phyloP scores from a whole-genome alignment of 2,888 invertebrate genomes.

The Microctonus hyperodae region DNA sequence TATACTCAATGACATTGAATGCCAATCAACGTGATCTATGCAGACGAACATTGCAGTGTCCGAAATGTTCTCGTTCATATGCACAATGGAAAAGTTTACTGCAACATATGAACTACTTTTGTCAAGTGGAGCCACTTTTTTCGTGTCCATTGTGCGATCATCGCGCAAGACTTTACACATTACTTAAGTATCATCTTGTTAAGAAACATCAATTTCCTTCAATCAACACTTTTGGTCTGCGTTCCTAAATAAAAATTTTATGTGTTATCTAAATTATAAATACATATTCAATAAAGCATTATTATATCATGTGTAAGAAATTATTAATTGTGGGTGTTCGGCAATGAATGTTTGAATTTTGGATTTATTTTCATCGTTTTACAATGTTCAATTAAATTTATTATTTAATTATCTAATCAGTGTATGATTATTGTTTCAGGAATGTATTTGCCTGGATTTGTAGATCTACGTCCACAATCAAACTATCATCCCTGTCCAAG shows the following conservation, averaged over 20 bases:
- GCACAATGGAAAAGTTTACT: conserved; percentile 52
- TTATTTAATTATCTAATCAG: conserved; percentile 5
- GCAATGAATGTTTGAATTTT: too few relatives aligned
- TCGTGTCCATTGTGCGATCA: conserved; percentile 48
- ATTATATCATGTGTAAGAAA: too few relatives aligned
- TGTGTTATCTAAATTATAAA: neutral
- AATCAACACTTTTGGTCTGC: neutral
- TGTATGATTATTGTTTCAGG: conserved; percentile 18
- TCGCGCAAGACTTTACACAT: conserved; percentile 23
- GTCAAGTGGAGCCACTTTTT: conserved; percentile 74
- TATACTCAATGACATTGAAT: conserved; percentile 6
- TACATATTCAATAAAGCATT: neutral
- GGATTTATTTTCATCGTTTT: too few relatives aligned
- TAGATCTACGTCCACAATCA: neutral
- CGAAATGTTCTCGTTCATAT: conserved; percentile 53
- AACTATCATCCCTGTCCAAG: conserved; percentile 41
- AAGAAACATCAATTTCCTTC: conserved; percentile 9
- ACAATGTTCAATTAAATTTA: neutral
- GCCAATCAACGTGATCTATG: neutral
- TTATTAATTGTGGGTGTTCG: too few relatives aligned
- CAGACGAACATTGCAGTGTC: conserved; percentile 40
- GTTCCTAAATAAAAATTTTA: neutral
- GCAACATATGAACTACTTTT: conserved; percentile 75
- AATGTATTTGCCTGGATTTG: neutral
- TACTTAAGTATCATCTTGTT: conserved; percentile 16